Conservation (phyloP, 1,140 invertebrate genomes). For the Cydia strobilella region DNA sequence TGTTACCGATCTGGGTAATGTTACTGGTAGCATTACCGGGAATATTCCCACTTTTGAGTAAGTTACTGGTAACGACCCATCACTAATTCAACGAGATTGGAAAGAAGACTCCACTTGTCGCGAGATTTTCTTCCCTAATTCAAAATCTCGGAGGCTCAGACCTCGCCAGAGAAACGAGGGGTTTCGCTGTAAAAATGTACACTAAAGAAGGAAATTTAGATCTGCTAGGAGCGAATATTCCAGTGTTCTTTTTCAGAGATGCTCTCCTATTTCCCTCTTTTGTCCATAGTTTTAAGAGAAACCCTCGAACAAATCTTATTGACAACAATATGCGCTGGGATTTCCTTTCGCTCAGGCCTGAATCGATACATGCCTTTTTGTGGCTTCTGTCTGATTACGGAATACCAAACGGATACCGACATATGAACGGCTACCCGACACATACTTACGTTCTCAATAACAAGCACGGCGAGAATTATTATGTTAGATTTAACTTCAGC, state of each 20-base stretch:
- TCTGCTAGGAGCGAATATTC: slow-evolving; percentile 85
- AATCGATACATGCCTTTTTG: slow-evolving; percentile 89
- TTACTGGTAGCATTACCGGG: too few relatives aligned
- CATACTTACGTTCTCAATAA: slow-evolving; percentile 88
- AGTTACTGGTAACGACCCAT: too few relatives aligned
- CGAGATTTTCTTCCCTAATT: slow-evolving; percentile 89
- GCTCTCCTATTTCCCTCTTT: slow-evolving; percentile 68
- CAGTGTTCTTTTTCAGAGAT: slow-evolving; percentile 86
- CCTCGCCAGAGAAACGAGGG: slow-evolving; percentile 84
- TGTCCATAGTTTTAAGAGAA: slow-evolving; percentile 6
- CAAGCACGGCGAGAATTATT: slow-evolving; percentile 79
- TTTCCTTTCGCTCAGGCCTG: slow-evolving; percentile 87
- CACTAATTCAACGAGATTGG: slow-evolving; percentile 89
- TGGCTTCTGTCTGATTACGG: slow-evolving; percentile 93
- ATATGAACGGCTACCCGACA: slow-evolving; percentile 83
- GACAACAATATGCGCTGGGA: slow-evolving; percentile 14
- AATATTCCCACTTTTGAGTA: too few relatives aligned
- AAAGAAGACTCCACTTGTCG: slow-evolving; percentile 88
- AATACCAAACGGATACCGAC: slow-evolving; percentile 90
- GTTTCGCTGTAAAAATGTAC: slow-evolving; percentile 87
- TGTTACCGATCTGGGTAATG: too few relatives aligned
- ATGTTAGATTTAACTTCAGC: slow-evolving; percentile 88
- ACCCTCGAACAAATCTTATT: slow-evolving; percentile 1
- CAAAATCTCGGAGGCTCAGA: slow-evolving; percentile 91
- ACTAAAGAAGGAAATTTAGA: slow-evolving; percentile 89